Evolutionary conservation across 2,888 invertebrate genomes (phyloP).

Genomic region (Bellardia pandia): DNA sequence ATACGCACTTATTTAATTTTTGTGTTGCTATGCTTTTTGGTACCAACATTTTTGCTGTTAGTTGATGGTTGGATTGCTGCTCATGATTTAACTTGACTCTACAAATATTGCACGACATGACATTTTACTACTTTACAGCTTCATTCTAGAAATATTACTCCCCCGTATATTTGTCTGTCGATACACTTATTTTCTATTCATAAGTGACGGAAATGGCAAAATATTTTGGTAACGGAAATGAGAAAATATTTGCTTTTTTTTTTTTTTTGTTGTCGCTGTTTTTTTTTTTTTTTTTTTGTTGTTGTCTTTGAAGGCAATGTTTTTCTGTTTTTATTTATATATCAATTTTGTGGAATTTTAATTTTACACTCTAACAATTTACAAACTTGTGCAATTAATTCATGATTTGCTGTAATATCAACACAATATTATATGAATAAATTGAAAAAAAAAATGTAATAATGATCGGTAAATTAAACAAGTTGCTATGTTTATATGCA

Average conservation of each 20-base stretch:
- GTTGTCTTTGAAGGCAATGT: slow-evolving; percentile 3
- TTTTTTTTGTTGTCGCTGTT: neutral
- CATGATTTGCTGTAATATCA: neutral
- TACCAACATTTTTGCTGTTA: slow-evolving; percentile 36
- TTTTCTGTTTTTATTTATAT: neutral
- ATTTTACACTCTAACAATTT: slow-evolving; percentile 22
- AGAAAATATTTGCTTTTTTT: slow-evolving; percentile 74
- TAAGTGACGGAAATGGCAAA: slow-evolving; percentile 75
- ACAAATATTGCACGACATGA: slow-evolving; percentile 50
- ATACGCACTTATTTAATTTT: slow-evolving; percentile 37
- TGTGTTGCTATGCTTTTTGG: slow-evolving; percentile 27
- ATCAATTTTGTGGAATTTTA: slow-evolving; percentile 7
- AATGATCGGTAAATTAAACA: too few species aligned
- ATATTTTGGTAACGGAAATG: slow-evolving; percentile 79
- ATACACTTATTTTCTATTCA: slow-evolving; percentile 48
- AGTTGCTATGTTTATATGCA: too few species aligned
- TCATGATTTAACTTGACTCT: slow-evolving; percentile 49
- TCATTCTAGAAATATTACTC: slow-evolving; percentile 31
- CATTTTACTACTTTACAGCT: slow-evolving; percentile 35
- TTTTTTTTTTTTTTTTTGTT: neutral
- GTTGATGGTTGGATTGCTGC: slow-evolving; percentile 38
- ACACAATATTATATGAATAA: too few species aligned
- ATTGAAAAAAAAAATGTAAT: too few species aligned
- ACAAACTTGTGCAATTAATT: neutral
- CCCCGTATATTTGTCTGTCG: slow-evolving; percentile 11